phyloP scores from a whole-genome alignment of 2,888 invertebrate genomes.

The Gerris lacustris region DNA sequence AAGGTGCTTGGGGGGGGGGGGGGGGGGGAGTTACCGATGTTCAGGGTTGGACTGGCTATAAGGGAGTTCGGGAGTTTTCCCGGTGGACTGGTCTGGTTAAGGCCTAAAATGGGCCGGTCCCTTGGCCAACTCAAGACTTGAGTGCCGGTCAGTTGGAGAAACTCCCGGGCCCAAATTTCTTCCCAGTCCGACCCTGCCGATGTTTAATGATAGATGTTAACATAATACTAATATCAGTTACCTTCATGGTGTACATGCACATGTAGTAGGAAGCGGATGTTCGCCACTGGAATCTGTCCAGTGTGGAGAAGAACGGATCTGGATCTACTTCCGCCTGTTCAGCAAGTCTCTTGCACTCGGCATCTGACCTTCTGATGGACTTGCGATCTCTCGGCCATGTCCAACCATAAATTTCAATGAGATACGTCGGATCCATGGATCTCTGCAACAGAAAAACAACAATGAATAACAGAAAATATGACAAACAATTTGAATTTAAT shows the following conservation, averaged over 20 bases:
- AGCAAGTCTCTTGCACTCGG: background rate
- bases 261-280: constrained; percentile 52
- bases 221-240: constrained; percentile 27
- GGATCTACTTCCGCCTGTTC: constrained; percentile 34
- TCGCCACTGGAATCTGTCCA: constrained; percentile 50
- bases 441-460: constrained; percentile 7
- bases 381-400: constrained; percentile 32
- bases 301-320: constrained; percentile 37
- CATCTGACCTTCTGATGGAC: constrained; percentile 39
- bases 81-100: too few species aligned
- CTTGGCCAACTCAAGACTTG: too few species aligned
- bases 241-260: constrained; percentile 54
- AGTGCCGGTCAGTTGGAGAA: too few species aligned
- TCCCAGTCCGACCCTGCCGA: too few species aligned
- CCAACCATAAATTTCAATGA: constrained; percentile 42
- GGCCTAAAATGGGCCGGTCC: too few species aligned
- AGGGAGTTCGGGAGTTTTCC: too few species aligned
- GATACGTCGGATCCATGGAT: constrained; percentile 39
- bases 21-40: too few species aligned
- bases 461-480: background rate
- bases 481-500: background rate
- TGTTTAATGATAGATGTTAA: too few species aligned
- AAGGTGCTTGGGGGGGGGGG: too few species aligned
- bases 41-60: too few species aligned
- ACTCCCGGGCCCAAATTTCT: too few species aligned